These are phyloP conservation scores for Elaphurus davidianus DNA, from an alignment of 2,113 vertebrate species.

Conservation along the genomic window DNA sequence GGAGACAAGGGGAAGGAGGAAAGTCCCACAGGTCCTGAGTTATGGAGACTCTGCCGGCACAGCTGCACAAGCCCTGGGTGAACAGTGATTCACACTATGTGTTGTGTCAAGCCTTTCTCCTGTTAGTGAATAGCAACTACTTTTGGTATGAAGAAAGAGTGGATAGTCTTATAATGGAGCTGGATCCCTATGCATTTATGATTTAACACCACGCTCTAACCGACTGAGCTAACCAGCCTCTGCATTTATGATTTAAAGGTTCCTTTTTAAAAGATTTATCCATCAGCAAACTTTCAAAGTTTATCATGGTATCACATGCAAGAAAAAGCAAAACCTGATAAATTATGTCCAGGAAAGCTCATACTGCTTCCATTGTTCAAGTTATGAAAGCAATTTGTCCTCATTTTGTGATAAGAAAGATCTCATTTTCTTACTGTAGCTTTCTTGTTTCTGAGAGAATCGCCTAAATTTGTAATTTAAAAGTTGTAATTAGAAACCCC, in stretches of 20 bases:
- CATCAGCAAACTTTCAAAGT: slow-evolving; percentile 61
- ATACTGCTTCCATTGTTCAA: slow-evolving; percentile 34
- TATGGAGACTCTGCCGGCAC: slow-evolving; percentile 48
- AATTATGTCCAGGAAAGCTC: not conserved
- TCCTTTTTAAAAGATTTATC: slow-evolving; percentile 47
- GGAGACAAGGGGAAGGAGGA: not conserved
- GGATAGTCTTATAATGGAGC: slow-evolving; percentile 66
- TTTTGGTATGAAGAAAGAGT: slow-evolving; percentile 74
- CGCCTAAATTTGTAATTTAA: slow-evolving; percentile 9
- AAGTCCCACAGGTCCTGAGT: slow-evolving; percentile 46
- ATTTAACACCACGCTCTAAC: slow-evolving; percentile 49
- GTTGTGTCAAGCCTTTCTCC: slow-evolving; percentile 69
- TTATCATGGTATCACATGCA: slow-evolving; percentile 25
- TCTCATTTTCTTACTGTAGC: not conserved
- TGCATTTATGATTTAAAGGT: slow-evolving; percentile 71
- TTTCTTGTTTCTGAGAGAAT: not conserved
- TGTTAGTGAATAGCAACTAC: slow-evolving; percentile 72
- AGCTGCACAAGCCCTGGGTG: slow-evolving; percentile 59
- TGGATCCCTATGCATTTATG: slow-evolving; percentile 51
- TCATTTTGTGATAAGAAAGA: slow-evolving; percentile 36
- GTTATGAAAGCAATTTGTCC: not conserved
- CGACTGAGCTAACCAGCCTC: not conserved
- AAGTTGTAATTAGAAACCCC: not conserved
- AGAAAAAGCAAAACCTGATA: slow-evolving; percentile 51
- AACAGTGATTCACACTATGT: slow-evolving; percentile 61